phyloP scores from a whole-genome alignment of 2,888 invertebrate genomes.

The Tethea ocularis region DNA sequence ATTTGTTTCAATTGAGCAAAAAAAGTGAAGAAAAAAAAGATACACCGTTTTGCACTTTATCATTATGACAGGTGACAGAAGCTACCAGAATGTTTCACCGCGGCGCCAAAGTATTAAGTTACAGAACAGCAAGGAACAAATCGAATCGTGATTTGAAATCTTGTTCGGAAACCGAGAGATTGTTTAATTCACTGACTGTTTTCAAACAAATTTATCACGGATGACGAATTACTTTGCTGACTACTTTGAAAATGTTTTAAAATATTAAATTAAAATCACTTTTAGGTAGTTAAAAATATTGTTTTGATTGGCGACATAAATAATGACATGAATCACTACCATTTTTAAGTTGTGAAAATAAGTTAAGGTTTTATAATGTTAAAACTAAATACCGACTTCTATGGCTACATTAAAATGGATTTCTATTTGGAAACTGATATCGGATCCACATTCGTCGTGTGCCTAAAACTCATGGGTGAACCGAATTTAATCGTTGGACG shows the following conservation, averaged over 20 bases:
- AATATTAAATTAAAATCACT: not conserved
- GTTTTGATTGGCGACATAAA: not conserved
- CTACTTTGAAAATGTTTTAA: constrained; percentile 30
- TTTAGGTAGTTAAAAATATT: not conserved
- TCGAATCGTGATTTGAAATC: constrained; percentile 58
- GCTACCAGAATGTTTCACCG: constrained; percentile 62
- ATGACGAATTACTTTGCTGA: constrained; percentile 61
- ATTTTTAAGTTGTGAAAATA: no score
- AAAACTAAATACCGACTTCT: not conserved
- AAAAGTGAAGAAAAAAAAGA: not conserved
- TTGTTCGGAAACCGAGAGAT: constrained; percentile 48
- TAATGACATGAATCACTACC: no score
- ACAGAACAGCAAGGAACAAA: constrained; percentile 53
- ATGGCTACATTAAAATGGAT: not conserved
- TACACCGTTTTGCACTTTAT: constrained; percentile 55
- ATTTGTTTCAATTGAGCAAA: no score
- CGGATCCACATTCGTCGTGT: constrained; percentile 43
- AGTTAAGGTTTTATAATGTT: no score
- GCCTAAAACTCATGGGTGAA: constrained; percentile 57
- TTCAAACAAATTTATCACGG: constrained; percentile 57
- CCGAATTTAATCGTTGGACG: constrained; percentile 77
- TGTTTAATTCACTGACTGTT: constrained; percentile 64
- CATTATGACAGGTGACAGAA: constrained; percentile 59
- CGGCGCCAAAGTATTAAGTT: constrained; percentile 68
- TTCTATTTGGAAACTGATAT: constrained; percentile 27